These are phyloP conservation scores for Teleogryllus oceanicus DNA, from an alignment of 2,888 invertebrate genomes.

Conservation along the genomic window DNA sequence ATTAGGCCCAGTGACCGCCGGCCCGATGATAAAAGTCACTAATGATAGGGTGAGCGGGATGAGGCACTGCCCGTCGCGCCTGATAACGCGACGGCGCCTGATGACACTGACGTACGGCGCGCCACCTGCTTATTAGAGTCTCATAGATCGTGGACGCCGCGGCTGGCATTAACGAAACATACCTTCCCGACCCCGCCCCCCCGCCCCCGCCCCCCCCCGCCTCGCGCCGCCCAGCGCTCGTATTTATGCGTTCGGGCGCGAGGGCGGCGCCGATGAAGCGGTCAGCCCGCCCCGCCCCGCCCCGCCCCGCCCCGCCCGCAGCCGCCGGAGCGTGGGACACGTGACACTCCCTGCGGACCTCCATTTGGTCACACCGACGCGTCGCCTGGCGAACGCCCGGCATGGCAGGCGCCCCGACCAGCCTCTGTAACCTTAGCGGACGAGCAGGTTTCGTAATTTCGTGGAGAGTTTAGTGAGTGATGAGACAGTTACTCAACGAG, in stretches of 20 bases:
- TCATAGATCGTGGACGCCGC: constrained; percentile 6
- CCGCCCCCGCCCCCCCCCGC: not conserved
- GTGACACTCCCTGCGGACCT: too few relatives aligned
- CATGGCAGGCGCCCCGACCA: too few relatives aligned
- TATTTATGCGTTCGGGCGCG: not conserved
- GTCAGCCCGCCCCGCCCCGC: not conserved
- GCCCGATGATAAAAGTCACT: not conserved
- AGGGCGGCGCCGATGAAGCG: not conserved
- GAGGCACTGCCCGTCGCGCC: not conserved
- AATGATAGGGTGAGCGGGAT: constrained; percentile 12
- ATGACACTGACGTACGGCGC: not conserved
- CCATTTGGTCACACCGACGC: too few relatives aligned
- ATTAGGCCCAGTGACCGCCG: constrained; percentile 8
- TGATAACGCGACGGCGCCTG: not conserved
- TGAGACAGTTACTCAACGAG: too few relatives aligned
- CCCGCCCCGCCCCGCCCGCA: not conserved
- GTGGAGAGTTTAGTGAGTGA: too few relatives aligned
- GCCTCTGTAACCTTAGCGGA: too few relatives aligned
- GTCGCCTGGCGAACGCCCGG: too few relatives aligned
- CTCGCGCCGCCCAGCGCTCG: not conserved
- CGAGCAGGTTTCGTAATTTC: too few relatives aligned
- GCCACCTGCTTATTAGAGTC: constrained; percentile 18
- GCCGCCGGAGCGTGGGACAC: too few relatives aligned
- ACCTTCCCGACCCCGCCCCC: not conserved
- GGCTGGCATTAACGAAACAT: constrained; percentile 8